A percentile compares a stretch with the other conserved stretches of the same genome.
Conservation (phyloP, 2,888 invertebrate genomes). For the Pollenia griseotomentosa region DNA sequence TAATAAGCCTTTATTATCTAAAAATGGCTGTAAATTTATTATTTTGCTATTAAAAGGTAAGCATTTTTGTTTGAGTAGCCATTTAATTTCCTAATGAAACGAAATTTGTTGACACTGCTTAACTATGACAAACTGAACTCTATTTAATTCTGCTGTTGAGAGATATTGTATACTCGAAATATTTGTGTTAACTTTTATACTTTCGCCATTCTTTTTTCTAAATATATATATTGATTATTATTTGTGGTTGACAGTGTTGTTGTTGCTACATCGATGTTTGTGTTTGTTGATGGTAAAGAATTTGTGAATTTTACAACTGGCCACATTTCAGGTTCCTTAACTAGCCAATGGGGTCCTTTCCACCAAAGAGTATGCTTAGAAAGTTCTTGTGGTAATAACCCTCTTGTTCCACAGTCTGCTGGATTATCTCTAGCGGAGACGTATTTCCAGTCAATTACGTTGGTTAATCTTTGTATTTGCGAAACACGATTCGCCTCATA, state of each 20-base stretch:
- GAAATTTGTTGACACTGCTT: conserved; percentile 34
- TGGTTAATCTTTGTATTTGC: too few relatives aligned
- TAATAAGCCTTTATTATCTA: conserved; percentile 48
- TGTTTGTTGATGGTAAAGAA: not conserved
- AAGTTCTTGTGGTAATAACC: too few relatives aligned
- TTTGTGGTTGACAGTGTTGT: not conserved
- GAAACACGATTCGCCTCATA: too few relatives aligned
- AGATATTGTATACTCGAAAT: not conserved
- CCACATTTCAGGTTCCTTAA: too few relatives aligned
- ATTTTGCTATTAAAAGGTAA: conserved; percentile 31
- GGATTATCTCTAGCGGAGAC: too few relatives aligned
- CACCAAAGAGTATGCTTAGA: too few relatives aligned
- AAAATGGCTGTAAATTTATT: conserved; percentile 51
- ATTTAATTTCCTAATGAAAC: conserved; percentile 27
- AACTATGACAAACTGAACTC: not conserved
- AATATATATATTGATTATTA: not conserved
- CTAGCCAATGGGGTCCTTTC: too few relatives aligned
- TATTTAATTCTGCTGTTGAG: not conserved
- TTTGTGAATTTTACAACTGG: not conserved
- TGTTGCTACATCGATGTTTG: conserved; percentile 1
- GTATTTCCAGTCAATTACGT: too few relatives aligned
- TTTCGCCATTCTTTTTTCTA: not conserved
- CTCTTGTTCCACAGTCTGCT: too few relatives aligned
- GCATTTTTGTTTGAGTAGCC: not conserved
- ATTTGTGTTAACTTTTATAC: not conserved